These are phyloP conservation scores for Callyntrura guangdongensis DNA, from an alignment of 2,888 invertebrate genomes.

Conservation along the genomic window DNA sequence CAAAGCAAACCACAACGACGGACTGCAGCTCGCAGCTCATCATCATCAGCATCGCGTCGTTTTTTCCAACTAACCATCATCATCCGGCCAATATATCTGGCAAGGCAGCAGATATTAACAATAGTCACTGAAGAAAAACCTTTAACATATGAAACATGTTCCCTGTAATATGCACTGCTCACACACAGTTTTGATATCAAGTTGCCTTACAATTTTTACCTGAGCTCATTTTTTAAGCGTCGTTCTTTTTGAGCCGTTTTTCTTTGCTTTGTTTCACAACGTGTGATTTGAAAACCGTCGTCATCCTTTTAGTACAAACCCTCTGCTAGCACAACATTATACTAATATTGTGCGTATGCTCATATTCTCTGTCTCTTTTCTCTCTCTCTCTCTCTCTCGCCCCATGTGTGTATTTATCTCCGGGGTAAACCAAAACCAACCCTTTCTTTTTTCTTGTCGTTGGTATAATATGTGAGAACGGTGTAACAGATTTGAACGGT, in stretches of 20 bases:
- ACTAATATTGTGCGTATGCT: not conserved
- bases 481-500: constrained; percentile 1
- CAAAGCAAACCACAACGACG: constrained; percentile 56
- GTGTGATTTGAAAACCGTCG: constrained; percentile 69
- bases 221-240: constrained; percentile 14
- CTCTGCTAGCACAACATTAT: not conserved
- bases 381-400: not conserved
- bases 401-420: constrained; percentile 54
- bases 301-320: constrained; percentile 29
- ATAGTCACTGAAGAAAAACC: constrained; percentile 52
- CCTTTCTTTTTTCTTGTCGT: constrained; percentile 51
- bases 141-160: constrained; percentile 80
- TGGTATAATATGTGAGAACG: constrained; percentile 10
- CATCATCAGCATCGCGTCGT: constrained; percentile 6
- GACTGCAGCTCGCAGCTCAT: constrained; percentile 41
- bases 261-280: constrained; percentile 71
- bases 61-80: constrained; percentile 58
- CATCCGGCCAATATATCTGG: constrained; percentile 77
- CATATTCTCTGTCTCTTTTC: constrained; percentile 6
- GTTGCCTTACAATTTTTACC: constrained; percentile 38
- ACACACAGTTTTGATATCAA: not conserved
- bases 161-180: constrained; percentile 65
- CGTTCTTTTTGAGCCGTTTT: constrained; percentile 53
- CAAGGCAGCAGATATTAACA: constrained; percentile 32
- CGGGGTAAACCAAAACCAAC: constrained; percentile 68